phyloP scores from a whole-genome alignment of 2,113 vertebrate genomes.

The Xiphophorus maculatus region DNA sequence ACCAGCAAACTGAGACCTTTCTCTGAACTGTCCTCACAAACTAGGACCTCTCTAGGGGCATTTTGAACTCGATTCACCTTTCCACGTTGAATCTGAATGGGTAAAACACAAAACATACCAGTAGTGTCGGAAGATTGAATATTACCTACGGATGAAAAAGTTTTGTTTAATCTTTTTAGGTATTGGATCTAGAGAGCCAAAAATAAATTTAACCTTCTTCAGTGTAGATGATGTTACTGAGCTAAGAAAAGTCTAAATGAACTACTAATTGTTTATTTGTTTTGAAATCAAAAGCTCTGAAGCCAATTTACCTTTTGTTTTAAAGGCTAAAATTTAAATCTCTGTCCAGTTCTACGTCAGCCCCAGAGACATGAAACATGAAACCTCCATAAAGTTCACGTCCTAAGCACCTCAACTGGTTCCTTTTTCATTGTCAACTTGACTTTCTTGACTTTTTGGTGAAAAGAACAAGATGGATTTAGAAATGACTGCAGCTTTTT shows the following conservation, averaged over 20 bases:
- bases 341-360: not conserved
- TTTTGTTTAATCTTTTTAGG: too few relatives aligned
- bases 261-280: not conserved
- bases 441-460: not conserved
- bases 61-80: conserved; percentile 23
- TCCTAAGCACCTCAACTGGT: not conserved
- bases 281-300: not conserved
- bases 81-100: conserved; percentile 66
- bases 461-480: not conserved
- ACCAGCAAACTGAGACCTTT: conserved; percentile 89
- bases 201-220: not conserved
- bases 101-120: not conserved
- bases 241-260: not conserved
- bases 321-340: not conserved
- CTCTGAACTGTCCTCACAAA: conserved; percentile 61
- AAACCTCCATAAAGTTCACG: not conserved
- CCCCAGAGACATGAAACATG: too few relatives aligned
- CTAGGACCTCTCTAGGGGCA: conserved; percentile 50
- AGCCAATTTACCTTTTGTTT: too few relatives aligned
- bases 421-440: not conserved
- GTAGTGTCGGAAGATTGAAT: not conserved
- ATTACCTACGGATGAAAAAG: not conserved
- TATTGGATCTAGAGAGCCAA: too few relatives aligned
- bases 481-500: not conserved
- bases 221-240: not conserved